Evolutionary conservation across 2,888 invertebrate species (phyloP).

Genomic region (Catocala nupta): DNA sequence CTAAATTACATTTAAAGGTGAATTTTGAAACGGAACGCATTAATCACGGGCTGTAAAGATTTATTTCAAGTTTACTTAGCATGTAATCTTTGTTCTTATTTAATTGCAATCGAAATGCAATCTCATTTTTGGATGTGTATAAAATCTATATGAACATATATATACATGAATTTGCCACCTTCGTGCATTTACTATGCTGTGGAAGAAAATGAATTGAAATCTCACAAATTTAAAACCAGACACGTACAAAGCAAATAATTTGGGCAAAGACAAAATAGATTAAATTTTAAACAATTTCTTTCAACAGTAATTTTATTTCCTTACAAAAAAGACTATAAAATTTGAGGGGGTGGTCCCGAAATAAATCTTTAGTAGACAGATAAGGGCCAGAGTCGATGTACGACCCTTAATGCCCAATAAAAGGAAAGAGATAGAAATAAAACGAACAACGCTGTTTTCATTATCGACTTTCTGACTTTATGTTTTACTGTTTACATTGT

Average conservation of each 20-base stretch:
- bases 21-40: no score
- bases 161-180: no score
- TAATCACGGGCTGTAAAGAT: no score
- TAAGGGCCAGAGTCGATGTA: slow-evolving; percentile 61
- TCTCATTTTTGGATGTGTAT: no score
- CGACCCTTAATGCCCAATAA: slow-evolving; percentile 66
- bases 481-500: neutral
- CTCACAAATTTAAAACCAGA: no score
- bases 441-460: slow-evolving; percentile 51
- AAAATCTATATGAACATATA: no score
- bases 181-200: no score
- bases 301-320: slow-evolving; percentile 49
- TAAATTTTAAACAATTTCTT: slow-evolving; percentile 45
- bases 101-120: no score
- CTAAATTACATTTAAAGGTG: no score
- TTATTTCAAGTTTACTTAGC: no score
- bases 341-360: slow-evolving; percentile 51
- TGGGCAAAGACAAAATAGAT: slow-evolving; percentile 37
- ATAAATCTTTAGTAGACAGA: slow-evolving; percentile 71
- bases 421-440: slow-evolving; percentile 60
- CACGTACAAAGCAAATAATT: neutral
- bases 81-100: no score
- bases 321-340: slow-evolving; percentile 43
- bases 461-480: slow-evolving; percentile 36
- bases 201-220: no score